Percentiles rank a stretch among this genome's conserved stretches.
Evolutionary conservation across 2,113 vertebrate species (phyloP).

Genomic region (Oryzias curvinotus): DNA sequence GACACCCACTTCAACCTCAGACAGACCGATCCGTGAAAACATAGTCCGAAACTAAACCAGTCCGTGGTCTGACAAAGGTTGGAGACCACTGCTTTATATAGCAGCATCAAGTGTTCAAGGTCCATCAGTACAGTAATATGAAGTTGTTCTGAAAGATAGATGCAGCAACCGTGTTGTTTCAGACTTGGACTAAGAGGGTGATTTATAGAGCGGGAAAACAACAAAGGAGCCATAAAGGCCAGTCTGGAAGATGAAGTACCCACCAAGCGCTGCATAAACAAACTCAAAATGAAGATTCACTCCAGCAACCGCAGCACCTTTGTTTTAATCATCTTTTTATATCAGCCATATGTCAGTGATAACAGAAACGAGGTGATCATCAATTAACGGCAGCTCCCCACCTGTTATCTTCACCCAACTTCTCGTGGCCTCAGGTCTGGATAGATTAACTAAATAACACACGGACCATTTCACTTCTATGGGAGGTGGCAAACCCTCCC

Average conservation of each 20-base stretch:
- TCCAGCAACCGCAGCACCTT: constrained; percentile 21
- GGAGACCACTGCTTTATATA: no score
- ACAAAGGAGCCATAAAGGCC: constrained; percentile 25
- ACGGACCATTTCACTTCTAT: constrained; percentile 33
- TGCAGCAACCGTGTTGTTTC: neutral
- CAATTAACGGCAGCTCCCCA: constrained; percentile 39
- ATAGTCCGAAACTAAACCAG: no score
- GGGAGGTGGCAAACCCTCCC: constrained; percentile 15
- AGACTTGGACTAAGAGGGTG: constrained; percentile 2
- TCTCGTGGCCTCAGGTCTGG: constrained; percentile 9
- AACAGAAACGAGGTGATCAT: constrained; percentile 38
- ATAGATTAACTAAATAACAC: constrained; percentile 22
- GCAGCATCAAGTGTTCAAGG: neutral
- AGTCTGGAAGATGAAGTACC: constrained; percentile 38
- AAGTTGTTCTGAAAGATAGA: constrained; percentile 9
- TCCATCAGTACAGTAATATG: neutral
- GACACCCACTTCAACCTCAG: no score
- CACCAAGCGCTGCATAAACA: constrained; percentile 29
- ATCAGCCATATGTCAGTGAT: constrained; percentile 30
- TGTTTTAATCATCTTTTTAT: constrained; percentile 35
- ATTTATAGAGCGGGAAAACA: constrained; percentile 21
- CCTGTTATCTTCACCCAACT: constrained; percentile 14
- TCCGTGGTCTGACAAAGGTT: no score
- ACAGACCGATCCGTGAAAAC: no score
- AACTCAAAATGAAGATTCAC: constrained; percentile 17